Conservation (phyloP, 1,140 invertebrate genomes). For the Bilobella aurantiaca region DNA sequence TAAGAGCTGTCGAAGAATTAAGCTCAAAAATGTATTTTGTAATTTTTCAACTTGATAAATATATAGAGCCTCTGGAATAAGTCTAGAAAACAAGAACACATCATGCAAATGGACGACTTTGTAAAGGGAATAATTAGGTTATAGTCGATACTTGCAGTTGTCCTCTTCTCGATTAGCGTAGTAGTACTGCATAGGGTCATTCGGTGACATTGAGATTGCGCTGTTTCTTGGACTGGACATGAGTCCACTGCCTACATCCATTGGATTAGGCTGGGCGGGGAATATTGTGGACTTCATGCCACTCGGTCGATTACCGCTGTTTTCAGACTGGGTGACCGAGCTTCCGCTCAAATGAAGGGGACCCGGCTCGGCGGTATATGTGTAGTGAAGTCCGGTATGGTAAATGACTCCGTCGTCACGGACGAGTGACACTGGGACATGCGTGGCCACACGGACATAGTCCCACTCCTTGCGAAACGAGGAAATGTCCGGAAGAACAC, state of each 20-base stretch:
- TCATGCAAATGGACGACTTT: too few relatives aligned
- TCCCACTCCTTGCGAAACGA: conserved; percentile 50
- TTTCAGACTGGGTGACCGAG: conserved; percentile 16
- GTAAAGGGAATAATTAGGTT: not conserved
- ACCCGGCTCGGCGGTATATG: conserved; percentile 34
- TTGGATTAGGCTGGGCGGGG: too few relatives aligned
- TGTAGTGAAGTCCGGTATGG: conserved; percentile 52
- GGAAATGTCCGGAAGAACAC: conserved; percentile 54
- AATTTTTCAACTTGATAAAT: too few relatives aligned
- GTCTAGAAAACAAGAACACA: too few relatives aligned
- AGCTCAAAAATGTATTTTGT: too few relatives aligned
- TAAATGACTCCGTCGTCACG: conserved; percentile 58
- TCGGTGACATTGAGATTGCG: not conserved
- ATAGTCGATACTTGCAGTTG: not conserved
- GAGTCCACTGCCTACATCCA: not conserved
- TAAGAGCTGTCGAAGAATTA: too few relatives aligned
- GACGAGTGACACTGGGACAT: conserved; percentile 55
- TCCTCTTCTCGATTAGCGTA: not conserved
- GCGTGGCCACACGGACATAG: conserved; percentile 50
- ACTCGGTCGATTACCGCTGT: too few relatives aligned
- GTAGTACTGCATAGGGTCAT: not conserved
- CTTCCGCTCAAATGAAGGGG: conserved; percentile 23
- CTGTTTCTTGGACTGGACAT: not conserved
- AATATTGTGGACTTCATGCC: too few relatives aligned
- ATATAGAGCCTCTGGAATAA: too few relatives aligned